Evolutionary conservation across 1,140 invertebrate genomes (phyloP), one percentile per base, ranked within the genome.

Genomic region (Drosophila bocqueti): DNA sequence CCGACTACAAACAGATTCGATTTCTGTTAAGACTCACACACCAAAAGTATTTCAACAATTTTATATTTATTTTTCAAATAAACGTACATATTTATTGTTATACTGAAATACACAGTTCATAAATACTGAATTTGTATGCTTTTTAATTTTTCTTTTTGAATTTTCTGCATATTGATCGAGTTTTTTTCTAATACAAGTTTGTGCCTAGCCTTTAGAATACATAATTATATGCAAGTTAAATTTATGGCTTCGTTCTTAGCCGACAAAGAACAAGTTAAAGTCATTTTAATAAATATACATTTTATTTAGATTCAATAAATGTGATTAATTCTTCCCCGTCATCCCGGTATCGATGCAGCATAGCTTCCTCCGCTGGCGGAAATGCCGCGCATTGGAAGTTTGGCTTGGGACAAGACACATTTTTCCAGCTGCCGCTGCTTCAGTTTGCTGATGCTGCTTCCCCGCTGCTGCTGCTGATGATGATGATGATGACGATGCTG

Each of bases 291-390:
- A 62, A 83, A 83, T 49, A 66, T 42, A 81, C 73, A 74, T 73
- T 87, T 89, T 84, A 87, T 83, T 85, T 69, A 68, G 77, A 87
- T 87, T 75, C 74, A 83, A 89, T 78, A 84, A 81, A 87, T 66
- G 73, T 75, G 68, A 86, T 83, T 73, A 87, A 49, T 69, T 61
- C 18, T 68, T 34, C 47, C 54, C 38, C 49, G 5, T 15, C 42
- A 34, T 24, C 58, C 66, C 45, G 31, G 45, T 31, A 62, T 40
- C 49, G 24, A 67, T 46, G 36, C 40, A 47, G 40, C 58, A 63
- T 47, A 61, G 59, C 79, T 80, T 89, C 83, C 83, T 87, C 77
- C 52, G 66, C 62, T 57, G 86, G 83, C 83, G 83, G 83, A 87
- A 87, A 87, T 87, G 83, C 83, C 83, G 76, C 83, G 84, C 83